phyloP scores from a whole-genome alignment of 2,113 vertebrate species.

The Takifugu flavidus region DNA sequence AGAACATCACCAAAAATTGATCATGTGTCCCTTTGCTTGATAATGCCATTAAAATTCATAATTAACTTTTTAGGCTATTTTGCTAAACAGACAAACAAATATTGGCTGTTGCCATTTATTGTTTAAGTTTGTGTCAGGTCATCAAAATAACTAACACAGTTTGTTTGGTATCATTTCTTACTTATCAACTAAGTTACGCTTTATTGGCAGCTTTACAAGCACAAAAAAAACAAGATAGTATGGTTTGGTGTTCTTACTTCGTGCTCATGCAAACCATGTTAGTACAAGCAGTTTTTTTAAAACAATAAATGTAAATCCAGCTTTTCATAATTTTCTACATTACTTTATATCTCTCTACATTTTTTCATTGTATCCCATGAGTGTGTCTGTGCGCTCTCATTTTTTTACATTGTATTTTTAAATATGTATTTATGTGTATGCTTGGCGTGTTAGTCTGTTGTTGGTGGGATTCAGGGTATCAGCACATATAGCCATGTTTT shows the following conservation, averaged over 20 bases:
- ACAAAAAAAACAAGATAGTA: no score
- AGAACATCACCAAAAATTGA: not conserved
- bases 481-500: not conserved
- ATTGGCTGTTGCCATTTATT: no score
- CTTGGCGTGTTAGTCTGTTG: not conserved
- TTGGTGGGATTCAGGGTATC: not conserved
- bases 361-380: not conserved
- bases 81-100: no score
- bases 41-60: no score
- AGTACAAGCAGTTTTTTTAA: not conserved
- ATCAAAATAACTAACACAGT: no score
- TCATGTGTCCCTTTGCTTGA: no score
- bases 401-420: no score
- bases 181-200: no score
- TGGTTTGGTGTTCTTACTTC: not conserved
- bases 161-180: no score
- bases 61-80: no score
- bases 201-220: no score
- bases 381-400: not conserved
- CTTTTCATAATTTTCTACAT: not conserved
- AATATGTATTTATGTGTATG: not conserved
- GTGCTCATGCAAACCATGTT: not conserved
- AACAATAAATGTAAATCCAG: conserved; percentile 26
- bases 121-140: no score
- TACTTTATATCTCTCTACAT: not conserved